These are phyloP conservation scores for Mallotus villosus DNA, from an alignment of 2,797 vertebrate genomes.

Conservation along the genomic window DNA sequence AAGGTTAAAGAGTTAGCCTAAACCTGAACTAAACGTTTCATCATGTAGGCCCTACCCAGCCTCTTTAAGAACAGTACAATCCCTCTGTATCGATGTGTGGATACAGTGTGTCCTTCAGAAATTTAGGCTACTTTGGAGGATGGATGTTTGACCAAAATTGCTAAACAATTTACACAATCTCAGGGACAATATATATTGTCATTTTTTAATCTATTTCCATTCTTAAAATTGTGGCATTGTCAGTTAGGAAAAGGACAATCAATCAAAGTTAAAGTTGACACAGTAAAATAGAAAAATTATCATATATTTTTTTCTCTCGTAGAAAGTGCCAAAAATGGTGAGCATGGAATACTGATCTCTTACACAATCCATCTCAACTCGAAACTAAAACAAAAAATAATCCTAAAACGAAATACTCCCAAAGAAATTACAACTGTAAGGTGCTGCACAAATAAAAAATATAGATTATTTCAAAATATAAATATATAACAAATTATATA, in stretches of 20 bases:
- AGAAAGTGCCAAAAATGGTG: constrained; percentile 53
- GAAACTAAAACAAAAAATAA: constrained; percentile 39
- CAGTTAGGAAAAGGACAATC: constrained; percentile 64
- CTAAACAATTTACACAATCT: constrained; percentile 24
- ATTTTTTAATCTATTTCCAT: constrained; percentile 68
- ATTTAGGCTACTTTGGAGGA: background rate
- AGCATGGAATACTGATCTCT: constrained; percentile 48
- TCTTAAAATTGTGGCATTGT: constrained; percentile 52
- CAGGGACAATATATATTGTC: constrained; percentile 37
- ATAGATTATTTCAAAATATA: constrained; percentile 52
- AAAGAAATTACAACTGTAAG: constrained; percentile 41
- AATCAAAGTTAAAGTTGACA: constrained; percentile 58
- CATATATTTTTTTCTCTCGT: constrained; percentile 45
- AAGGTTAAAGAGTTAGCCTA: too few species aligned
- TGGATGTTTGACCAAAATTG: background rate
- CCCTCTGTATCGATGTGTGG: too few species aligned
- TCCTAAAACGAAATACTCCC: constrained; percentile 15
- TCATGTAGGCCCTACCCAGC: too few species aligned
- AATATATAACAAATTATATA: constrained; percentile 36
- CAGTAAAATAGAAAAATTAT: constrained; percentile 53
- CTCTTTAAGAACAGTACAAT: too few species aligned
- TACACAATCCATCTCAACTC: constrained; percentile 34
- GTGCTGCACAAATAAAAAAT: constrained; percentile 31
- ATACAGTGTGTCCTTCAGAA: too few species aligned
- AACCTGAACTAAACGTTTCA: too few species aligned